Evolutionary conservation across 92 coral and sea anemone species (phyloP).

Genomic region (Montipora capitata): DNA sequence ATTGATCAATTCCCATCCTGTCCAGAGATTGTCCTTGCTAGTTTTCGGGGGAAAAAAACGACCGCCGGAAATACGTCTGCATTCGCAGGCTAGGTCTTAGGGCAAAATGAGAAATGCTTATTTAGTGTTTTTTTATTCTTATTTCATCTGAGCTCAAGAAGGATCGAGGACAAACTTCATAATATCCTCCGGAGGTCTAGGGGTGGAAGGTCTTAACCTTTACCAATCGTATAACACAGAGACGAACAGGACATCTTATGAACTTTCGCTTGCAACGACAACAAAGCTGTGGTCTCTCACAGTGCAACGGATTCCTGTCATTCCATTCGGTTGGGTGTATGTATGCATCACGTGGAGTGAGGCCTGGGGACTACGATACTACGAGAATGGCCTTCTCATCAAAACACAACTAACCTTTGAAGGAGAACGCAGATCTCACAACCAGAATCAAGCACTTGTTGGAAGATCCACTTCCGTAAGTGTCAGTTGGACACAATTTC

Average conservation of each 20-base stretch:
- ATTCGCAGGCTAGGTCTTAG: no score
- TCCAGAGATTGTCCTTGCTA: no score
- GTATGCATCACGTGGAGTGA: slow-evolving; percentile 38
- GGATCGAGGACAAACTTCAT: neutral
- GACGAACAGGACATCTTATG: neutral
- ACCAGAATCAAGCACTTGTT: neutral
- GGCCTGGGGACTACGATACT: slow-evolving; percentile 45
- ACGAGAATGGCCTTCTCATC: slow-evolving; percentile 24
- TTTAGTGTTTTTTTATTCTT: neutral
- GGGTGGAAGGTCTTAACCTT: slow-evolving; percentile 1
- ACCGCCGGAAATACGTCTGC: no score
- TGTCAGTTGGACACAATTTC: neutral
- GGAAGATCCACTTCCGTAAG: neutral
- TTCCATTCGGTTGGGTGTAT: slow-evolving; percentile 25
- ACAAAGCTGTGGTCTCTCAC: slow-evolving; percentile 5
- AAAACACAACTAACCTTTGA: slow-evolving; percentile 3
- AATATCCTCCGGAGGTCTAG: neutral
- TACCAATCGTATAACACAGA: neutral
- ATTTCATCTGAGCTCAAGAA: neutral
- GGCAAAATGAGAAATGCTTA: neutral
- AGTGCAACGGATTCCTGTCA: neutral
- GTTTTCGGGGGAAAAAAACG: no score
- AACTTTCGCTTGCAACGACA: slow-evolving; percentile 3
- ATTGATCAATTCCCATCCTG: no score
- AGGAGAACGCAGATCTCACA: neutral